A percentile compares a stretch with the other conserved stretches of the same genome.
phyloP scores from a whole-genome alignment of 2,888 invertebrate species.

The Ormyrus labotus region DNA sequence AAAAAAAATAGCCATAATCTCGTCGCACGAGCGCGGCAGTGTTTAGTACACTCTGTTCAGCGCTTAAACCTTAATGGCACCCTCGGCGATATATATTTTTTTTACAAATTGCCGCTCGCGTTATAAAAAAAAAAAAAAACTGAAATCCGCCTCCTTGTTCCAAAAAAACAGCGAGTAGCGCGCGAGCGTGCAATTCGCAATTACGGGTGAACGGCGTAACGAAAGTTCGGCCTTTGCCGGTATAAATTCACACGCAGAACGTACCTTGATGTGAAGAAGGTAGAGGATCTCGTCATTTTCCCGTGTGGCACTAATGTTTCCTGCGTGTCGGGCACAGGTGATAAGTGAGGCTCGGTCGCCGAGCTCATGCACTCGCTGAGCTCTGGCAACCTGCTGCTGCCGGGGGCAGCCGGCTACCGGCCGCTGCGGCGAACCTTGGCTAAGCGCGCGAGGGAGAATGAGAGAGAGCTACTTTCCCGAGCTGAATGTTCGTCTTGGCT shows the following conservation, averaged over 20 bases:
- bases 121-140: background rate
- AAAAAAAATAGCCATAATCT: constrained; percentile 39
- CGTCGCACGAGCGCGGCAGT: constrained; percentile 15
- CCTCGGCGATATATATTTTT: constrained; percentile 10
- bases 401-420: no score
- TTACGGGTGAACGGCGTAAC: background rate
- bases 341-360: no score
- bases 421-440: background rate
- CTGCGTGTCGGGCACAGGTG: constrained; percentile 23
- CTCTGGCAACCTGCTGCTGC: no score
- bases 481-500: no score
- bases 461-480: no score
- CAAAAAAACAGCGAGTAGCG: background rate
- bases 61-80: constrained; percentile 36
- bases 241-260: constrained; percentile 7
- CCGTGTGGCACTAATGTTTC: constrained; percentile 73
- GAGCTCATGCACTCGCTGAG: no score
- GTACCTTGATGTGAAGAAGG: constrained; percentile 73
- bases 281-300: constrained; percentile 73
- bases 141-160: background rate
- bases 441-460: background rate
- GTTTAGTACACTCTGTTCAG: constrained; percentile 31
- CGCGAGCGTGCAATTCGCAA: background rate
- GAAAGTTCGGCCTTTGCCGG: background rate
- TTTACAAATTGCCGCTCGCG: background rate